Evolutionary conservation across 1,140 invertebrate genomes (phyloP).

Genomic region (Cardiocondyla obscurior): DNA sequence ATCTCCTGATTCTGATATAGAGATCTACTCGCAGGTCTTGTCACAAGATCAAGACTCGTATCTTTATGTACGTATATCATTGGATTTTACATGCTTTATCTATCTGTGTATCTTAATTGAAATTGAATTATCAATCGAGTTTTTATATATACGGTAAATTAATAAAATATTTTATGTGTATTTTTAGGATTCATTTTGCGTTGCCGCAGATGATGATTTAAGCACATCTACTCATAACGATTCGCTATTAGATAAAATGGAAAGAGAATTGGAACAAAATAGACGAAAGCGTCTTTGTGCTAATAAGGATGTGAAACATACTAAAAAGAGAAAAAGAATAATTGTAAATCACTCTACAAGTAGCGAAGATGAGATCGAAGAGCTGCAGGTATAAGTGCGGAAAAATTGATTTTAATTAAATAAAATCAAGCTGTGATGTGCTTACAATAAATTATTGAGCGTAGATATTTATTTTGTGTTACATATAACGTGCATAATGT

Average conservation of each 20-base stretch:
- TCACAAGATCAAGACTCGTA: constrained; percentile 71
- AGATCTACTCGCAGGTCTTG: constrained; percentile 76
- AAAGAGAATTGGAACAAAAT: constrained; percentile 44
- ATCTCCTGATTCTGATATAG: constrained; percentile 26
- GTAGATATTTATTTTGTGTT: constrained; percentile 20
- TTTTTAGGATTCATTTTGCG: constrained; percentile 76
- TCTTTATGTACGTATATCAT: constrained; percentile 72
- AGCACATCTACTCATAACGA: not conserved
- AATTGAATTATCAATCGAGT: not conserved
- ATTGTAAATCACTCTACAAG: constrained; percentile 52
- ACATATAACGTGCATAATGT: constrained; percentile 12
- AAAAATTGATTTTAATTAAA: constrained; percentile 51
- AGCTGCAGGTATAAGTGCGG: constrained; percentile 62
- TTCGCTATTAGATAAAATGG: constrained; percentile 52
- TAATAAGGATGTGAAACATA: not conserved
- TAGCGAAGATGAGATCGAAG: constrained; percentile 74
- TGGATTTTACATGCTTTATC: not conserved
- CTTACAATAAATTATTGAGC: not conserved
- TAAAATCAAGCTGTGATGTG: not conserved
- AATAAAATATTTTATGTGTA: not conserved
- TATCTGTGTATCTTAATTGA: not conserved
- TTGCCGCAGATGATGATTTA: constrained; percentile 48
- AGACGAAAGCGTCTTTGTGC: constrained; percentile 51
- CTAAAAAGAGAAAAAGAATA: constrained; percentile 36
- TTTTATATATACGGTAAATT: not conserved